Evolutionary conservation across 1,140 invertebrate species (phyloP).

Genomic region (Drosophila lacteicornis): DNA sequence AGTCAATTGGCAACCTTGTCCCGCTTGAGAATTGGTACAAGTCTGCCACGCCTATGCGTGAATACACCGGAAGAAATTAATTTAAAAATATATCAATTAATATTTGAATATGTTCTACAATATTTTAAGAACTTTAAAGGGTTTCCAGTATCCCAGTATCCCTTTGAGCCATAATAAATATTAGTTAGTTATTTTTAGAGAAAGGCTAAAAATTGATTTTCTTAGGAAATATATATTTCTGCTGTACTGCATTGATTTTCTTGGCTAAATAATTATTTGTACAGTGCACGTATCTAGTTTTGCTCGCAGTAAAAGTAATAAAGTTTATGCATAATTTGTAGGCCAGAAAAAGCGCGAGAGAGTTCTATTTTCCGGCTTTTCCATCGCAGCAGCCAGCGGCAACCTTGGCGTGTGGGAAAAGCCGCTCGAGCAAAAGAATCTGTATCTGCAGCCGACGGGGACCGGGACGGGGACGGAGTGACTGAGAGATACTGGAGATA

Average conservation of each 20-base stretch:
- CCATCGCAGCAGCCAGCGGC: slow-evolving; percentile 51
- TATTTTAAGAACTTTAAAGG: not conserved
- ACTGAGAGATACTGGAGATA: slow-evolving; percentile 1
- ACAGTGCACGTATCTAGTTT: not conserved
- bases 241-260: no score
- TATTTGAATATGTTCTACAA: not conserved
- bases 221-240: no score
- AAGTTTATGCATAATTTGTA: slow-evolving; percentile 75
- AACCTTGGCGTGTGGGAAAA: slow-evolving; percentile 78
- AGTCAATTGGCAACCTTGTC: slow-evolving; percentile 77
- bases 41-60: slow-evolving; percentile 29
- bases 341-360: slow-evolving; percentile 67
- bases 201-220: no score
- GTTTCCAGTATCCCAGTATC: no score
- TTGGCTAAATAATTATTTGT: no score
- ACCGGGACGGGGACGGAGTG: not conserved
- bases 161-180: not conserved
- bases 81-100: no score
- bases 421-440: slow-evolving; percentile 19
- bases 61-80: not conserved
- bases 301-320: slow-evolving; percentile 41
- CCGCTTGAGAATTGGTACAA: slow-evolving; percentile 68
- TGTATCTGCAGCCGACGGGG: slow-evolving; percentile 6
- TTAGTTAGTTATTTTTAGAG: no score
- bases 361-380: slow-evolving; percentile 13